Base-by-base conservation (phyloP, 2,888 invertebrate species). In the Tipula helvola region DNA sequence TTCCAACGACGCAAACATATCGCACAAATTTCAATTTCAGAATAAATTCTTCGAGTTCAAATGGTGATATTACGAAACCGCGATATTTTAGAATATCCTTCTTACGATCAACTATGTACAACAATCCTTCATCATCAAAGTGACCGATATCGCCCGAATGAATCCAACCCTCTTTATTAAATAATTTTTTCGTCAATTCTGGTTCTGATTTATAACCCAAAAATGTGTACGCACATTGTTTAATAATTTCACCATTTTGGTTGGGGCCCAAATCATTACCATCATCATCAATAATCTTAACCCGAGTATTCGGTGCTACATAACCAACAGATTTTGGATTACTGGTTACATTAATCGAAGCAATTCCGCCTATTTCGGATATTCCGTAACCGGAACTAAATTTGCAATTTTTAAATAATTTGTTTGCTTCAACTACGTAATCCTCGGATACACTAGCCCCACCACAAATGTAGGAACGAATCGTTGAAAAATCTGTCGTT, bases 81-180 rank as follows among this genome's bases (percentile, higher is more conserved):
- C 39, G 39, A 7, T 7, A 39, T 7, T 90, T 90, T 7, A 91
- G 89, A 87, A 91, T 89, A 36, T 91, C 91, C 52, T 89, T 90
- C 41, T 89, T 90, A 2, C 91, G 89, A 0, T 89, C 90, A 85
- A 89, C 88, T 8, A 91, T 88, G 86, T 89, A 89, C 18, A 91
- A 86, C 41, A 88, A 90, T 86, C 90, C 90, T 86, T 90, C 90
- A 57, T 90, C 88, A 87, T 91, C 91, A 86, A 91, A 90, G 87
- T 90, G 90, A 18, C 91, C 91, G 88, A 91, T 88, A 88, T 91
- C 91, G 2, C 91, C 91, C 28, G 91, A 90, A 44, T 90, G 90
- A 28, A 90, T 89, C 91, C 91, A 47, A 0, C 47, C 47, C 4
- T 47, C 47, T 47, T 47, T n/a, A 91, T 47, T 47, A 13, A 47